Conservation (phyloP, 2,888 invertebrate genomes). For the Papilio demoleus region DNA sequence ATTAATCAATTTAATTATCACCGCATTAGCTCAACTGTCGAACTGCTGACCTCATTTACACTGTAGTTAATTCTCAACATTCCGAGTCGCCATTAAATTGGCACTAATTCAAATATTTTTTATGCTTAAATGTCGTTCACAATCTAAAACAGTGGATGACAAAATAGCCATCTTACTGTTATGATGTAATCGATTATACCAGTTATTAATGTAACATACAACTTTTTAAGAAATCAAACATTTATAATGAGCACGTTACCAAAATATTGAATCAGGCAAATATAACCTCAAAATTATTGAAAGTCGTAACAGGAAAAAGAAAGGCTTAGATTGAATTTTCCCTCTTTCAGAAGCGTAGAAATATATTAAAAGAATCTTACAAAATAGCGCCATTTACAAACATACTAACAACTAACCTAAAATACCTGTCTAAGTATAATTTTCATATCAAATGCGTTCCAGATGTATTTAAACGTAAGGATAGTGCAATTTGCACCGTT, state of each 20-base stretch:
- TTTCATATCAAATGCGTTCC: constrained; percentile 18
- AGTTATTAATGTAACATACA: not conserved
- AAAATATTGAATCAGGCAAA: not conserved
- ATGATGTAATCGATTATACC: constrained; percentile 35
- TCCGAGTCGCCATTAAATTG: constrained; percentile 47
- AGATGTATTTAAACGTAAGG: constrained; percentile 8
- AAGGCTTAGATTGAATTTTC: not conserved
- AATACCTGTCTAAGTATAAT: not conserved
- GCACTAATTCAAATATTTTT: constrained; percentile 57
- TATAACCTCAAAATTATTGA: not conserved
- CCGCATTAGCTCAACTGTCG: constrained; percentile 1
- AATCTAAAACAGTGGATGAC: constrained; percentile 32
- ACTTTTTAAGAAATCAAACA: not conserved
- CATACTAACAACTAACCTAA: not conserved
- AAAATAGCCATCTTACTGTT: constrained; percentile 23
- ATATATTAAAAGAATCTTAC: too few species aligned
- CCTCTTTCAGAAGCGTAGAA: not conserved
- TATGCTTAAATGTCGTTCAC: constrained; percentile 26
- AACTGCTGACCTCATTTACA: constrained; percentile 28
- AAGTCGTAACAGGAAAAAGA: not conserved
- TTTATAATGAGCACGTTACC: not conserved
- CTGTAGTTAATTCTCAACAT: constrained; percentile 25
- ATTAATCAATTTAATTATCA: not conserved
- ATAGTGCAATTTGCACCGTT: constrained; percentile 31
- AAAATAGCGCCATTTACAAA: not conserved